phyloP scores from a whole-genome alignment of 2,888 invertebrate genomes.

The Ptychoptera contaminata region DNA sequence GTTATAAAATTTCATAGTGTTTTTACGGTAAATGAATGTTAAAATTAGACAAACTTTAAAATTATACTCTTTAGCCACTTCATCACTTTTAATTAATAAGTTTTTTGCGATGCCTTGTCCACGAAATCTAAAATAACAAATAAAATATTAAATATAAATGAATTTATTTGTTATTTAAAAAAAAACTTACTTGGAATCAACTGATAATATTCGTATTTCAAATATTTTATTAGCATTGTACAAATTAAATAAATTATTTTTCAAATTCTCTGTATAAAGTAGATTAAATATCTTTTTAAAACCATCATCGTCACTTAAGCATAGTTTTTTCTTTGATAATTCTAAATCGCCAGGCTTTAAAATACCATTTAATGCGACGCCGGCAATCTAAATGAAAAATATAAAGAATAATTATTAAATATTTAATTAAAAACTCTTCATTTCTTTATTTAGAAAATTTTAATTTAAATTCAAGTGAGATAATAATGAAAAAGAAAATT shows the following conservation, averaged over 20 bases:
- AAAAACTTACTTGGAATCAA: slow-evolving; percentile 31
- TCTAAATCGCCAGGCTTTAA: slow-evolving; percentile 56
- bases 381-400: slow-evolving; percentile 46
- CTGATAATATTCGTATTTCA: slow-evolving; percentile 67
- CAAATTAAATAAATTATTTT: slow-evolving; percentile 48
- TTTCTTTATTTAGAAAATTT: no score
- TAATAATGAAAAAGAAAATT: neutral
- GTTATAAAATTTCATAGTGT: neutral
- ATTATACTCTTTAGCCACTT: slow-evolving; percentile 45
- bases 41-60: slow-evolving; percentile 41
- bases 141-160: slow-evolving; percentile 20
- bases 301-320: slow-evolving; percentile 44
- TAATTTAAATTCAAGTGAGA: no score
- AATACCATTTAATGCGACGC: slow-evolving; percentile 64
- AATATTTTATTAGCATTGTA: slow-evolving; percentile 55
- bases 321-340: slow-evolving; percentile 48
- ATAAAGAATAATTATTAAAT: neutral
- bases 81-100: slow-evolving; percentile 49
- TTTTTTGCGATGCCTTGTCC: slow-evolving; percentile 61
- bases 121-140: slow-evolving; percentile 32
- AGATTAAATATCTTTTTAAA: slow-evolving; percentile 66
- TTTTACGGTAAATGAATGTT: neutral
- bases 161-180: neutral
- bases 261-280: slow-evolving; percentile 52
- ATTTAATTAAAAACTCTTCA: neutral